Percentiles rank a stretch among this genome's conserved stretches.
phyloP scores from a whole-genome alignment of 1,140 invertebrate species.

The Trichonephila inaurata region DNA sequence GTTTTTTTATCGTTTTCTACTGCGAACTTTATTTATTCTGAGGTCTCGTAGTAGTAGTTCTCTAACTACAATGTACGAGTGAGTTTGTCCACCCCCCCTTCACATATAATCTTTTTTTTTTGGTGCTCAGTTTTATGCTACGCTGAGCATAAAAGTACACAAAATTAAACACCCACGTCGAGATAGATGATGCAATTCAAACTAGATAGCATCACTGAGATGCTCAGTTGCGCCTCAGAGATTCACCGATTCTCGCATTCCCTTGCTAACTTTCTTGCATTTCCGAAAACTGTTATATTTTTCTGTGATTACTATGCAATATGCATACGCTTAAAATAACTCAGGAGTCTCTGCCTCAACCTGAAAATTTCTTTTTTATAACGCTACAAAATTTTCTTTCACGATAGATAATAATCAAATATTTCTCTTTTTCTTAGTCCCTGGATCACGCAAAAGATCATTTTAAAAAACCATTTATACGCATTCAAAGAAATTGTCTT shows the following conservation, averaged over 20 bases:
- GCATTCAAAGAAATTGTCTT: slow-evolving; percentile 14
- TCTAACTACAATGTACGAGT: background rate
- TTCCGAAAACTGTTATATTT: slow-evolving; percentile 20
- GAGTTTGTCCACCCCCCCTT: background rate
- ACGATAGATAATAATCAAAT: background rate
- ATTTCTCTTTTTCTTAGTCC: background rate
- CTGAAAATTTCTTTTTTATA: slow-evolving; percentile 5
- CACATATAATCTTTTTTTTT: background rate
- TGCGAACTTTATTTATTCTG: slow-evolving; percentile 30
- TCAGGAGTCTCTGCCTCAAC: slow-evolving; percentile 1
- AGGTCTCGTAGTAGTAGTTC: slow-evolving; percentile 20
- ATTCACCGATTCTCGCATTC: background rate
- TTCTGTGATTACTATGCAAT: background rate
- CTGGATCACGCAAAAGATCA: background rate
- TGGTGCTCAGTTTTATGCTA: slow-evolving; percentile 17
- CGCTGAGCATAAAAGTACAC: slow-evolving; percentile 11
- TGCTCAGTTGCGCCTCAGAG: slow-evolving; percentile 4
- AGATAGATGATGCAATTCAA: slow-evolving; percentile 1
- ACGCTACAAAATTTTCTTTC: background rate
- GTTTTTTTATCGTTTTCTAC: slow-evolving; percentile 13
- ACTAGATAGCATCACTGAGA: background rate
- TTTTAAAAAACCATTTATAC: background rate
- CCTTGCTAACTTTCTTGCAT: background rate
- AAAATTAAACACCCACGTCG: slow-evolving; percentile 10
- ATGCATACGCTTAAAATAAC: background rate